Conservation (phyloP, 1,140 invertebrate species). For the Pseudomyrmex concolor region DNA sequence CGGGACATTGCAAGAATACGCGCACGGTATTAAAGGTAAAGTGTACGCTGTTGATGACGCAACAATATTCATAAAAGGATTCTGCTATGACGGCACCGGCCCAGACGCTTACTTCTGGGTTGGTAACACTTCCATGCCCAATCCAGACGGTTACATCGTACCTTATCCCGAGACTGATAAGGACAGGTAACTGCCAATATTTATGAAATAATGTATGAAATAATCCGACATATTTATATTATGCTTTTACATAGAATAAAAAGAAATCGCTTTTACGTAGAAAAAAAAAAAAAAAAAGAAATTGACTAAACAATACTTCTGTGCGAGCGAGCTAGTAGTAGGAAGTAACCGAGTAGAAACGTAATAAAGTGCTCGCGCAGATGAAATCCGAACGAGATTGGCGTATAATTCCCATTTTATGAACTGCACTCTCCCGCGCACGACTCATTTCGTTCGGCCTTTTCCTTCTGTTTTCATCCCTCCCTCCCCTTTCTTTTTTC, state of each 20-base stretch:
- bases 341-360: slow-evolving; percentile 60
- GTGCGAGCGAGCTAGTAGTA: background rate
- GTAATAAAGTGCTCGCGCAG: slow-evolving; percentile 72
- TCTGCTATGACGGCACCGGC: slow-evolving; percentile 94
- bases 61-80: slow-evolving; percentile 94
- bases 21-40: slow-evolving; percentile 91
- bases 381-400: slow-evolving; percentile 73
- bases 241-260: background rate
- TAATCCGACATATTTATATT: background rate
- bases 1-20: slow-evolving; percentile 89
- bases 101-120: slow-evolving; percentile 96
- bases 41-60: slow-evolving; percentile 95
- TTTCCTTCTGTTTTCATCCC: slow-evolving; percentile 57
- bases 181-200: slow-evolving; percentile 86
- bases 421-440: slow-evolving; percentile 67
- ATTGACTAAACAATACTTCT: slow-evolving; percentile 14
- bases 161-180: slow-evolving; percentile 93
- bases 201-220: background rate
- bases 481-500: no score
- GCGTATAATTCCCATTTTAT: slow-evolving; percentile 74
- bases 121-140: slow-evolving; percentile 90
- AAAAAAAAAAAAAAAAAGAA: background rate
- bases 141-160: slow-evolving; percentile 92
- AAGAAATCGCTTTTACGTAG: background rate
- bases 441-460: slow-evolving; percentile 52